Evolutionary conservation across 2,797 vertebrate species (phyloP), one percentile per base, ranked within the genome.

Genomic region (Clarias laeviceps): DNA sequence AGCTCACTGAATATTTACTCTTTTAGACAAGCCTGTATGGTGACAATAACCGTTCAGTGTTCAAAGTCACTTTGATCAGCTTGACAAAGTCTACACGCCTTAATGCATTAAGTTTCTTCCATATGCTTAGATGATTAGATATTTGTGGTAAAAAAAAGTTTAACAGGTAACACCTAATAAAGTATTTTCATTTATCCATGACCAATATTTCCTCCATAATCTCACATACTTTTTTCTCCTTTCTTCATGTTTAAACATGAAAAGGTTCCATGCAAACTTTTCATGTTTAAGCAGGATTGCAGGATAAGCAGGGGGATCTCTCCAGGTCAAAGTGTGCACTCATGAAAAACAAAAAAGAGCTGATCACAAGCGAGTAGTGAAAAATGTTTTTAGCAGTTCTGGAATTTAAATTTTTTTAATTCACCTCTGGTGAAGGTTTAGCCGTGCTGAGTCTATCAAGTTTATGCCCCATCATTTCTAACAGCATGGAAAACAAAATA

Each of bases 401-500:
- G 56, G 34, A 7, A 59, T 57, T 24, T 34, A 56, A 7, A 14
- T 3, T 77, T 59, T 34, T 24, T n/a, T n/a, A n/a, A n/a, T n/a
- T n/a, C n/a, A n/a, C 22, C 50, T 59, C 17, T 5, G 24, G 27
- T 57, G 24, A 73, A 50, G 12, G 5, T 5, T 57, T 61, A 24
- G 12, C 20, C 0, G 18, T 4, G 4, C 54, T 14, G 34, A 59
- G 29, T 59, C 56, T 78, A 14, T 78, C 20, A 0, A 2, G 20
- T 61, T 57, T n/a, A 78, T 14, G 22, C 56, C 32, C 29, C 56
- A 59, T 34, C 18, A 0, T 77, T 77, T 34, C 1, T 22, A 56
- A 34, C 74, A 77, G 74, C 29, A 54, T 57, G 54, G 32, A 62
- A 34, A 79, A 61, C 76, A 61, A 79, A 79, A 62, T n/a, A 62